A percentile compares a stretch with the other conserved stretches of the same genome.
phyloP scores from a whole-genome alignment of 2,113 vertebrate genomes.

The Elephantulus edwardii region DNA sequence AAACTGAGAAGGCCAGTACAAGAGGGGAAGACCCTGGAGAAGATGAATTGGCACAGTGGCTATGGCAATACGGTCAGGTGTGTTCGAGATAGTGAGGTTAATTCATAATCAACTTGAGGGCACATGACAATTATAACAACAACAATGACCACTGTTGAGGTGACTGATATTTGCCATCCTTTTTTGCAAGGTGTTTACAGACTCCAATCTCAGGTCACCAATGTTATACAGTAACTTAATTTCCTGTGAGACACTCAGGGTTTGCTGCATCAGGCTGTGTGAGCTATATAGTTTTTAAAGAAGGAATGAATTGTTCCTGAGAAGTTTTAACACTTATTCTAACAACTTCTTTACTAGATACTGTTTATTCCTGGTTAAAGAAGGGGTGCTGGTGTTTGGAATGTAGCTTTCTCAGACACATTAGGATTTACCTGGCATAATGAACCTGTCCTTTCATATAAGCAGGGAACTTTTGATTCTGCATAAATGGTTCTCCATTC shows the following conservation, averaged over 20 bases:
- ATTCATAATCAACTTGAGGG: too few relatives aligned
- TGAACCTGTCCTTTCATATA: background rate
- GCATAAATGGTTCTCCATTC: background rate
- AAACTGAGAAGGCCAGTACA: too few relatives aligned
- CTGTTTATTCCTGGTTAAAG: constrained; percentile 24
- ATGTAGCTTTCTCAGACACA: background rate
- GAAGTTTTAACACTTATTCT: constrained; percentile 30
- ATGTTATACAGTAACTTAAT: background rate
- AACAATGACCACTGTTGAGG: background rate
- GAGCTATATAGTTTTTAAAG: constrained; percentile 10
- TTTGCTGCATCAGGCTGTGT: background rate
- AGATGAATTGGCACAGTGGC: too few relatives aligned
- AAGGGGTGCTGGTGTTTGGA: constrained; percentile 10
- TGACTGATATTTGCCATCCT: background rate
- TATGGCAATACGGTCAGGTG: too few relatives aligned
- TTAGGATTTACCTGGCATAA: background rate
- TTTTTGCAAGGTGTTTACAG: background rate
- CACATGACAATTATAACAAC: too few relatives aligned
- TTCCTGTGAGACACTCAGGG: background rate
- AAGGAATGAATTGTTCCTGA: constrained; percentile 13
- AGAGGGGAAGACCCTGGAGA: too few relatives aligned
- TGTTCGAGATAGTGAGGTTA: too few relatives aligned
- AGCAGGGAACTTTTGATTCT: constrained; percentile 4
- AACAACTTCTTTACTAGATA: background rate
- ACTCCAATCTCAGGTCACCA: background rate